phyloP scores from a whole-genome alignment of 2,888 invertebrate species.

The Drosophila emarginata region DNA sequence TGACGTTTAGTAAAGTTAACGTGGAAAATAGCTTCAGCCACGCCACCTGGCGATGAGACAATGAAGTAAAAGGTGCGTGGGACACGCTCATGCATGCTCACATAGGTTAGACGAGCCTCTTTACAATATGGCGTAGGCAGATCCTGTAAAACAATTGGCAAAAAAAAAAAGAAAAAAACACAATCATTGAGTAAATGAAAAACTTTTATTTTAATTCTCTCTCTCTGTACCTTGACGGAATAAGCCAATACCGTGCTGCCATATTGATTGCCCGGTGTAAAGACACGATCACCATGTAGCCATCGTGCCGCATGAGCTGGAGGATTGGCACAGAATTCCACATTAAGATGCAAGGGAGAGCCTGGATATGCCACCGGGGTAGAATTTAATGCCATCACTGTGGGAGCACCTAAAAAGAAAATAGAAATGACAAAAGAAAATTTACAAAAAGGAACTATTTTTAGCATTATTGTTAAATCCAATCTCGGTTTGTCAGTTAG shows the following conservation, averaged over 20 bases:
- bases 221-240: slow-evolving; percentile 80
- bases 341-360: slow-evolving; percentile 86
- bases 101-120: slow-evolving; percentile 82
- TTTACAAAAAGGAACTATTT: background rate
- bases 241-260: slow-evolving; percentile 82
- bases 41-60: slow-evolving; percentile 82
- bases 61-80: slow-evolving; percentile 82
- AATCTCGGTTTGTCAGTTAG: slow-evolving; percentile 28
- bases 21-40: slow-evolving; percentile 82
- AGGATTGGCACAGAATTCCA: slow-evolving; percentile 91
- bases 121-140: slow-evolving; percentile 82
- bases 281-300: slow-evolving; percentile 82
- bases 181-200: background rate
- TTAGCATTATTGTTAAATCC: slow-evolving; percentile 23
- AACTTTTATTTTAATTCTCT: too few relatives aligned
- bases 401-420: slow-evolving; percentile 86
- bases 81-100: slow-evolving; percentile 83
- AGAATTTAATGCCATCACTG: slow-evolving; percentile 86
- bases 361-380: slow-evolving; percentile 88
- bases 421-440: background rate
- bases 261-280: slow-evolving; percentile 83
- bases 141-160: slow-evolving; percentile 70
- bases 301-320: slow-evolving; percentile 83
- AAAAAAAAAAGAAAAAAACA: background rate
- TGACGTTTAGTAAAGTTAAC: slow-evolving; percentile 82